phyloP scores from a whole-genome alignment of 2,888 invertebrate species.

The Eustalomyia histrio region DNA sequence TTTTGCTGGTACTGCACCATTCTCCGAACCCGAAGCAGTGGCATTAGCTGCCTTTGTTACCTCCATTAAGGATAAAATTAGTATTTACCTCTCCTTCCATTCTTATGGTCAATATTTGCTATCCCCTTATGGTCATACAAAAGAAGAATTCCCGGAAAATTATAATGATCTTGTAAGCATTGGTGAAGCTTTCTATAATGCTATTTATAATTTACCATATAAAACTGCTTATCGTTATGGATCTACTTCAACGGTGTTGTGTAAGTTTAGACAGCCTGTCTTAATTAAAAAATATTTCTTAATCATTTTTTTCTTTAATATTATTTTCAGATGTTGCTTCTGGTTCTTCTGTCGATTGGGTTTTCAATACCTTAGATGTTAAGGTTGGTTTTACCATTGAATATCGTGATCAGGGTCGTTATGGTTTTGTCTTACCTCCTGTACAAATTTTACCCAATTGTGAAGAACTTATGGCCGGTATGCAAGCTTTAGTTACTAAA shows the following conservation, averaged over 20 bases:
- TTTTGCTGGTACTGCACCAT: slow-evolving; percentile 81
- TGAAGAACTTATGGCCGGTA: slow-evolving; percentile 82
- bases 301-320: slow-evolving; percentile 31
- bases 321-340: slow-evolving; percentile 77
- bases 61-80: slow-evolving; percentile 78
- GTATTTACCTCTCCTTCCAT: slow-evolving; percentile 83
- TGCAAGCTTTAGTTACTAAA: slow-evolving; percentile 80
- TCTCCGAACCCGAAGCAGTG: slow-evolving; percentile 82
- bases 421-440: slow-evolving; percentile 85
- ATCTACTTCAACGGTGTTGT: slow-evolving; percentile 82
- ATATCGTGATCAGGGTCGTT: slow-evolving; percentile 84
- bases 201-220: slow-evolving; percentile 79
- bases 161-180: slow-evolving; percentile 79
- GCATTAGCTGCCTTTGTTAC: slow-evolving; percentile 80
- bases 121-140: slow-evolving; percentile 82
- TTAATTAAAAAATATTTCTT: neutral
- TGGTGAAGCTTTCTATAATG: slow-evolving; percentile 81
- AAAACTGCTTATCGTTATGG: slow-evolving; percentile 81
- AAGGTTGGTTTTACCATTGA: slow-evolving; percentile 82
- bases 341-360: slow-evolving; percentile 81
- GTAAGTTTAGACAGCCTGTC: slow-evolving; percentile 74
- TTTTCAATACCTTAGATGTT: slow-evolving; percentile 80
- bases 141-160: slow-evolving; percentile 78
- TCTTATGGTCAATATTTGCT: slow-evolving; percentile 84
- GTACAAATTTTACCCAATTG: slow-evolving; percentile 83